Evolutionary conservation across 2,888 invertebrate genomes (phyloP), one percentile per base, ranked within the genome.

Genomic region (Rhorus exstirpatorius): DNA sequence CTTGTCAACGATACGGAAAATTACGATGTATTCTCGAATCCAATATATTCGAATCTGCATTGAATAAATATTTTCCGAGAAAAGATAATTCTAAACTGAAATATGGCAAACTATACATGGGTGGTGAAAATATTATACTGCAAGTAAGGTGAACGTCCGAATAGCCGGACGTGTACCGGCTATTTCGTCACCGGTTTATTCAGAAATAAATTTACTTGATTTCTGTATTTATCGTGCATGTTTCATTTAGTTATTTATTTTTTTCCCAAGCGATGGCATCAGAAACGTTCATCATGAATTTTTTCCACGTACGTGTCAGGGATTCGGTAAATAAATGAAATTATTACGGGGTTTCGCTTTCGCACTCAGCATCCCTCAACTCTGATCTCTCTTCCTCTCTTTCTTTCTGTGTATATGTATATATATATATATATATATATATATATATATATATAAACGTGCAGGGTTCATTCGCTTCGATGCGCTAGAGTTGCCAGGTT

Each of bases 321-420:
- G 86, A 86, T 88, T 88, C 86, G 83, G 82, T 84, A 85, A 87
- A 88, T 87, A 87, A 88, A 88, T 88, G 86, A 86, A 88, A 87
- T 88, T 88, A 88, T 88, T 84, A 88, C 79, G 53, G 79, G 35
- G 65, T 68, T 63, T 10, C 58, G 68, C 63, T 41, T 82, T 46
- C 44, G 55, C 35, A 24, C 44, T 44, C 58, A 55, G 24, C 51
- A 31, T 63, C 76, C 14, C 61, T 31, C 44, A 58, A 17, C 74
- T 35, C 3, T n/a, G 53, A 2, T 7, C 17, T 26, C 17, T 17
- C 46, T 31, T 10, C 21, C 24, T 60, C 51, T 53, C 44, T 41
- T 19, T 26, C 17, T 10, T n/a, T 26, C 24, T 2, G 4, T 61
- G n/a, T n/a, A 26, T 19, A 19, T 17, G 24, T 51, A 14, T 26